phyloP scores from a whole-genome alignment of 92 coral and sea anemone genomes.

The Zoanthus gigantus region DNA sequence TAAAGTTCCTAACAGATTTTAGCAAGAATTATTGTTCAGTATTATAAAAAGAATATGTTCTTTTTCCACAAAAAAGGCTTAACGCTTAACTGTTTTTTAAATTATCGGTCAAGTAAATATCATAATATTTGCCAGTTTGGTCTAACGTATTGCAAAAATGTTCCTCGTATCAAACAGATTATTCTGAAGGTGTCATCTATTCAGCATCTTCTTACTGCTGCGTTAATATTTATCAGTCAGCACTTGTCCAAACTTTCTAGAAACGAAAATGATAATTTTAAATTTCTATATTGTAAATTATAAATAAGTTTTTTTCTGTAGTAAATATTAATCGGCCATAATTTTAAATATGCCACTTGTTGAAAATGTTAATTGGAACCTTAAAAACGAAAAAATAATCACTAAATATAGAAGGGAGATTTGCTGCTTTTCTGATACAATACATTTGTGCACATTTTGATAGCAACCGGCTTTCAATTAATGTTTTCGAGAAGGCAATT shows the following conservation, averaged over 20 bases:
- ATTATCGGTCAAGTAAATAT: neutral
- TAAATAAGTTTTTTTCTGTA: neutral
- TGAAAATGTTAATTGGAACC: neutral
- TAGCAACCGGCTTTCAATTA: too few species aligned
- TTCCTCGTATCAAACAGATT: neutral
- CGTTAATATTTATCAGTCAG: neutral
- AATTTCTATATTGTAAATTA: neutral
- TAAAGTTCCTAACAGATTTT: neutral
- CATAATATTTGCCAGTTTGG: neutral
- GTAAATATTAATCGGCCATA: neutral
- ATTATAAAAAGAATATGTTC: too few species aligned
- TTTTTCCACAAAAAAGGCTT: neutral
- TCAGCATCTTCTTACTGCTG: neutral
- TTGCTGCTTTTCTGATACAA: too few species aligned
- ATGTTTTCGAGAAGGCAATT: too few species aligned
- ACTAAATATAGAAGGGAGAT: neutral
- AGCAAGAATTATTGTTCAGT: neutral
- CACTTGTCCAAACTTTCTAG: neutral
- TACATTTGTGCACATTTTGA: too few species aligned
- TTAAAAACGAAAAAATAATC: neutral
- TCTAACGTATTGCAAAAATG: neutral
- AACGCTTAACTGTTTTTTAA: neutral
- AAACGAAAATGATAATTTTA: neutral
- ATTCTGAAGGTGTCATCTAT: neutral
- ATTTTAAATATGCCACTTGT: neutral